Evolutionary conservation across 2,888 invertebrate genomes (phyloP).

Genomic region (Diplazon laetatorius): DNA sequence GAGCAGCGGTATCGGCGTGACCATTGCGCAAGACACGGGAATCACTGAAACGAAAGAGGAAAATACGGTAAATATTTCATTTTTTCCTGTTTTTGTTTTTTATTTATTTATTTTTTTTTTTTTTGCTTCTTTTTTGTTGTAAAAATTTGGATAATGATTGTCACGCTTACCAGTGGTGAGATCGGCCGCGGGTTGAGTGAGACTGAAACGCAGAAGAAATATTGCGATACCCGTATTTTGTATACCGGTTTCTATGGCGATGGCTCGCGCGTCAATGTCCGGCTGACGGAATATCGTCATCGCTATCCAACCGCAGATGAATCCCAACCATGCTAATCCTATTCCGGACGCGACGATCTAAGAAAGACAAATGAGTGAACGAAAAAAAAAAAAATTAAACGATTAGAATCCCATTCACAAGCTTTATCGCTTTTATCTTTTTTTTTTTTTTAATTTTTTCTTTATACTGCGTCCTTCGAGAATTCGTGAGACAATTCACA

Average conservation of each 20-base stretch:
- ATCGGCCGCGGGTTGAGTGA: slow-evolving; percentile 94
- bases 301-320: slow-evolving; percentile 86
- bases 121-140: too few relatives aligned
- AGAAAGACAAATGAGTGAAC: slow-evolving; percentile 72
- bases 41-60: slow-evolving; percentile 85
- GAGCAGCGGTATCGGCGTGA: slow-evolving; percentile 95
- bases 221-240: slow-evolving; percentile 97
- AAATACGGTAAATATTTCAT: slow-evolving; percentile 12
- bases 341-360: slow-evolving; percentile 92
- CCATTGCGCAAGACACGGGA: slow-evolving; percentile 95
- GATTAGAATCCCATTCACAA: not conserved
- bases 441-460: too few relatives aligned
- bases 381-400: not conserved
- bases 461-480: too few relatives aligned
- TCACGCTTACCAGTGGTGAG: slow-evolving; percentile 89
- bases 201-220: slow-evolving; percentile 91
- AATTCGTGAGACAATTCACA: too few relatives aligned
- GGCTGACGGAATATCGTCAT: slow-evolving; percentile 86
- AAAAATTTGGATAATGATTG: not conserved
- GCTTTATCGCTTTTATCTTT: too few relatives aligned
- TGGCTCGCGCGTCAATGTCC: slow-evolving; percentile 90
- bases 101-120: too few relatives aligned
- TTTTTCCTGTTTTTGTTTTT: too few relatives aligned
- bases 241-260: slow-evolving; percentile 95
- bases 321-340: slow-evolving; percentile 92